Evolutionary conservation across 2,888 invertebrate species (phyloP).

Genomic region (Germaria angustata): DNA sequence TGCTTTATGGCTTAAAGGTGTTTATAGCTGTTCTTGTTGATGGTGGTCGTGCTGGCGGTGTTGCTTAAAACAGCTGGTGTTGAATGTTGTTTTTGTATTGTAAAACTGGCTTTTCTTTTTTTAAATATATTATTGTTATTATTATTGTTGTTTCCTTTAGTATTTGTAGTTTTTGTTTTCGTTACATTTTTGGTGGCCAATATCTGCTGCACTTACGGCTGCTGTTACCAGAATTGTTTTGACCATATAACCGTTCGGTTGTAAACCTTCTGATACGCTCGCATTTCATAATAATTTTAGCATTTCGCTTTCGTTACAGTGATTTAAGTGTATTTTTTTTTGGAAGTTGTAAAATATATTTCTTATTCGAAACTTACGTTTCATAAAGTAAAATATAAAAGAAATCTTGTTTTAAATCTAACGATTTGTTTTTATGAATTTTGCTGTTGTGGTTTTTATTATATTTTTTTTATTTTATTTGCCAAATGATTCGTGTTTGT

Average conservation of each 20-base stretch:
- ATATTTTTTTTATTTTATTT: conserved; percentile 5
- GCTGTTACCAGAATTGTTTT: conserved; percentile 71
- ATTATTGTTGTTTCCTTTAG: background rate
- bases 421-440: conserved; percentile 47
- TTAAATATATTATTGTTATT: background rate
- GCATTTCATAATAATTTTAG: conserved; percentile 21
- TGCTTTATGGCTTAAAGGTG: conserved; percentile 19
- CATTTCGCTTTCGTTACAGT: conserved; percentile 34
- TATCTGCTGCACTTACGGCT: conserved; percentile 62
- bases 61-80: conserved; percentile 52
- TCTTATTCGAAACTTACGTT: background rate
- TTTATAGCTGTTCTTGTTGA: background rate
- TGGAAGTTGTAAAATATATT: conserved; percentile 13
- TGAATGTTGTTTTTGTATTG: conserved; percentile 19
- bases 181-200: conserved; percentile 57
- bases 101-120: conserved; percentile 49
- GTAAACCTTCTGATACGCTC: conserved; percentile 64
- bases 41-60: background rate
- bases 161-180: conserved; percentile 25
- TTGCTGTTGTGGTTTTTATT: background rate
- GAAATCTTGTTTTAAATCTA: conserved; percentile 59
- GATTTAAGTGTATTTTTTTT: conserved; percentile 15
- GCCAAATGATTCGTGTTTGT: conserved; percentile 27
- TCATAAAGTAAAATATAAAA: conserved; percentile 12
- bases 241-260: conserved; percentile 71